Evolutionary conservation across 2,113 vertebrate genomes (phyloP), one percentile per base, ranked within the genome.

Genomic region (Platichthys stellatus): DNA sequence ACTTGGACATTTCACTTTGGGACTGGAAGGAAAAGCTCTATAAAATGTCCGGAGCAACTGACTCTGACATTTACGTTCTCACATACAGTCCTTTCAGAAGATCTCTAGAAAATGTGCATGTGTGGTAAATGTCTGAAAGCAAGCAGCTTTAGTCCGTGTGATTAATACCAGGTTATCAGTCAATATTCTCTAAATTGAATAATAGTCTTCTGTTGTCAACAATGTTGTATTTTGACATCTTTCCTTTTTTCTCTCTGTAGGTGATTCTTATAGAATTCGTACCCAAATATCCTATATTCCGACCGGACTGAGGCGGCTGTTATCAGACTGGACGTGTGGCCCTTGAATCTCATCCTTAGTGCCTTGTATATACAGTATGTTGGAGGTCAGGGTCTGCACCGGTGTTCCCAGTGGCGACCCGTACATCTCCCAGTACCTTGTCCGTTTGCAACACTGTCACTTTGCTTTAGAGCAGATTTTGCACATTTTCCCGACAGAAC

Each of bases 191-290:
- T 49, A 14, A 26, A 1, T 26, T 20, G 9, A 47, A 3, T 31
- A 17, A 53, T 51, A 9, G 18, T 21, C 20, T n/a, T 21, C 11
- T 40, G 8, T 26, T 21, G 21, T 74, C 14, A 40, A 24, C 47
- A 43, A 4, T 2, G 38, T 23, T 45, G 6, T 21, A 13, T 31
- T 63, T 38, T 6, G 14, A 31, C 18, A 12, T 53, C 7, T 40
- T 51, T 10, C 43, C 31, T 28, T n/a, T 20, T 59, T 17, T 92
- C 87, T 81, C 89, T 92, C 92, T 91, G 56, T 89, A 99, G 98
- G 98, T 99, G 89, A 99, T 99, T 96, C 94, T 99, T 95, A 99
- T 99, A 97, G 98, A 99, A 94, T 99, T 99, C 95, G 93, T 99
- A 96, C 97, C 96, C 93, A 99, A 99, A 96, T 99, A 98, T 90